Conservation (phyloP, 2,888 invertebrate species). For the Actias luna region DNA sequence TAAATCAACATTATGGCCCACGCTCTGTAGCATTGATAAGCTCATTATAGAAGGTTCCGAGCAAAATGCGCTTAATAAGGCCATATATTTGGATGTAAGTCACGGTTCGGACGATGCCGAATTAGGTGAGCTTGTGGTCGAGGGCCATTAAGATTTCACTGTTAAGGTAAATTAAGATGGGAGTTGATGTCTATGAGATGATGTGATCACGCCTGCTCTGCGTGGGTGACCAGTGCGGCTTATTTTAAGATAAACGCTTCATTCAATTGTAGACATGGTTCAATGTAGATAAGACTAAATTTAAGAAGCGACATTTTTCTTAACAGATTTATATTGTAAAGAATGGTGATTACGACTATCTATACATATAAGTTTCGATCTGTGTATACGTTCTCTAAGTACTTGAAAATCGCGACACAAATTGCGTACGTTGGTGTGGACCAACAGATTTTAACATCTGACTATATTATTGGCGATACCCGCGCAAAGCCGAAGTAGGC, state of each 20-base stretch:
- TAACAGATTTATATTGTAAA: too few relatives aligned
- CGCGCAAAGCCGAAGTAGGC: neutral
- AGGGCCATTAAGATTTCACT: constrained; percentile 10
- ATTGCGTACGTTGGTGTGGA: too few relatives aligned
- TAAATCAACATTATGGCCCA: constrained; percentile 22
- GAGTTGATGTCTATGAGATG: constrained; percentile 25
- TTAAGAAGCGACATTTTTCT: too few relatives aligned
- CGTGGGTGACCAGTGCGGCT: constrained; percentile 27
- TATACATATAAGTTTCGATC: too few relatives aligned
- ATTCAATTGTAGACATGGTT: neutral
- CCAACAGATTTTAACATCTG: too few relatives aligned
- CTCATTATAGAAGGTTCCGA: constrained; percentile 16
- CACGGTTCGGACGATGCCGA: constrained; percentile 22
- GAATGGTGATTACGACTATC: too few relatives aligned
- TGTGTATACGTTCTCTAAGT: too few relatives aligned
- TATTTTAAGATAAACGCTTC: neutral
- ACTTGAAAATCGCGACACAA: too few relatives aligned
- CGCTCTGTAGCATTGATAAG: neutral
- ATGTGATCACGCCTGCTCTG: constrained; percentile 30
- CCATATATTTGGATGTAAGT: constrained; percentile 22
- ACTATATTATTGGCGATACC: too few relatives aligned
- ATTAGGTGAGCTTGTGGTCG: constrained; percentile 20
- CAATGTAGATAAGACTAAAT: neutral
- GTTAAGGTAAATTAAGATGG: constrained; percentile 23
- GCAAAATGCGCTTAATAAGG: constrained; percentile 15